A percentile compares a stretch with the other conserved stretches of the same genome.
Conservation (phyloP, 1,140 invertebrate genomes). For the Leptinotarsa defecta region DNA sequence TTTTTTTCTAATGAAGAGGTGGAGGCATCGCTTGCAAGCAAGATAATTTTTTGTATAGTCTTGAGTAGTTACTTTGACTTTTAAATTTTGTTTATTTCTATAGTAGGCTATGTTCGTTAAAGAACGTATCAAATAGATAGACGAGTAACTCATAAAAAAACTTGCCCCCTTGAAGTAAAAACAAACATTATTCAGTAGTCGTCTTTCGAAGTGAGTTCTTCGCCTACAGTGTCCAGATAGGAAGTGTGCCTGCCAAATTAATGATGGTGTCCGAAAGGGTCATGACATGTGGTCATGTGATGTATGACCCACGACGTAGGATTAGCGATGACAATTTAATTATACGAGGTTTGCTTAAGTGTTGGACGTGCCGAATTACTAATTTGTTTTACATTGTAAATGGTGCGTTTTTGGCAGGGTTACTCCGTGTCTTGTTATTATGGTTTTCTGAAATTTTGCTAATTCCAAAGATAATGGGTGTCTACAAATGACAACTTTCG, state of each 20-base stretch:
- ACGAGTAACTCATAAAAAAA: no score
- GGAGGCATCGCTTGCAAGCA: no score
- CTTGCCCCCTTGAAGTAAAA: no score
- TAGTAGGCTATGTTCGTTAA: no score
- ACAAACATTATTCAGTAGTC: no score
- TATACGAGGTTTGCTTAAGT: slow-evolving; percentile 47
- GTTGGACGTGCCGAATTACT: slow-evolving; percentile 37
- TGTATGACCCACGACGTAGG: slow-evolving; percentile 47
- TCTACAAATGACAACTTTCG: not conserved
- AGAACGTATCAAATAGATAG: no score
- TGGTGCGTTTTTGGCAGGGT: not conserved
- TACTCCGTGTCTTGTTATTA: not conserved
- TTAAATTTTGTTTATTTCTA: no score
- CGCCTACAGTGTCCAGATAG: not conserved
- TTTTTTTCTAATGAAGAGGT: no score
- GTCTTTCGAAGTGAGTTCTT: not conserved
- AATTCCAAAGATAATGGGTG: not conserved
- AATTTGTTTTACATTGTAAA: slow-evolving; percentile 1
- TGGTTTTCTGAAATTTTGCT: not conserved
- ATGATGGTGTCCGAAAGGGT: slow-evolving; percentile 46
- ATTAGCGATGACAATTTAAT: slow-evolving; percentile 54
- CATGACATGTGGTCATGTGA: slow-evolving; percentile 51
- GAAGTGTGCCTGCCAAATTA: slow-evolving; percentile 37
- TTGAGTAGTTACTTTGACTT: no score
- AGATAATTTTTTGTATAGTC: no score